Evolutionary conservation across 1,140 invertebrate species (phyloP), one percentile per base, ranked within the genome.

Genomic region (Streblospio benedicti): DNA sequence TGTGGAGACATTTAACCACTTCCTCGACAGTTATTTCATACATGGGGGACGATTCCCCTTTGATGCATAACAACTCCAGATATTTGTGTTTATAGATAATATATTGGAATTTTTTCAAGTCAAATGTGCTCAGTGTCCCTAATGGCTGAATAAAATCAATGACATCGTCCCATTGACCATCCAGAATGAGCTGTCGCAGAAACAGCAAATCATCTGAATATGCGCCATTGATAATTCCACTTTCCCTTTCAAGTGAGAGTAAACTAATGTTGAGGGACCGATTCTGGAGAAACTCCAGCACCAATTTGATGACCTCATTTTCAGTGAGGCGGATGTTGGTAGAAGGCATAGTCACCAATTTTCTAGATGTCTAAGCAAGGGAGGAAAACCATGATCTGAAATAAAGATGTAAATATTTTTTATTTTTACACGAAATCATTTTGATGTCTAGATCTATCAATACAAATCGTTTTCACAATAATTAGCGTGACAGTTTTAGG

Each of bases 91-190:
- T 86, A 32, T 92, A 80, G 52, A 97, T 88, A 18, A 87, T 81
- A 69, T 91, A 97, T 57, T 80, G 78, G 72, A 96, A 93, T 71
- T 85, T 85, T 62, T 87, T 84, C 71, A 69, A 61, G 52, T 79
- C 65, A 60, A 82, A 82, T 6, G 62, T 70, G n/a, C 79, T 86
- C 0, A 92, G 63, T 14, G 66, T 77, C 2, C 85, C 83, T n/a
- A 98, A 79, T 0, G 94, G 94, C 77, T 97, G 91, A 53, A 97
- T 88, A 76, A 97, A 98, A 70, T 97, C 91, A 18, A 96, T 79
- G 1, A 90, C 92, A 77, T 97, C 93, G 77, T 98, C 94, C 94
- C 94, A 97, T 79, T 96, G 92, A 27, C 95, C 95, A 78, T 97
- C 94, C 12, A 97, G 82, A 65, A 97, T 94, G 12, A 97, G 69